Base-by-base conservation (phyloP, 53 echinoderm and acorn worm genomes). In the Arbacia lixula region DNA sequence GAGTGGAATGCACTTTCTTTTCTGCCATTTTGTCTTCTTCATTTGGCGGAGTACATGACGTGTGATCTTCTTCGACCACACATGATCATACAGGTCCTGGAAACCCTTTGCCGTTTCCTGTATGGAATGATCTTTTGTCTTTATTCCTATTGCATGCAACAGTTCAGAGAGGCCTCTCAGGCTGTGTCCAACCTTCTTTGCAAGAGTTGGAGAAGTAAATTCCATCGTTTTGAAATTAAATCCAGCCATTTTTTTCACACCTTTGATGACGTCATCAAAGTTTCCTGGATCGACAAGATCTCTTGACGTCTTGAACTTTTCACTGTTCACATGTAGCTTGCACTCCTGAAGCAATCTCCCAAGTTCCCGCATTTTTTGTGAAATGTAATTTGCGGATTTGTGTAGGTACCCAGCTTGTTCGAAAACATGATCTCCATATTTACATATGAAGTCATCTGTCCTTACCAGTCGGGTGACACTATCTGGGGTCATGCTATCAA, bases 151-250 rank as follows among this genome's bases (percentile, higher is more conserved):
- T 3, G 57, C 61, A 40, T 58, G 24, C 25, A 72, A 36, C 21
- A 85, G 27, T 36, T 72, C 72, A 25, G 85, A 37, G 54, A 85
- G 27, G 41, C 39, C 57, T 19, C 24, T 40, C 25, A 85, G 72
- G 20, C 73, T 38, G 39, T 85, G 85, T 27, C 85, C 73, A 57
- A 85, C 58, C 37, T 85, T 85, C 29, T 38, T 31, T 57, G 73
- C 85, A 40, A 83, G 83, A 41, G 83, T 42, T 5, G 83, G 83
- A 37, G 41, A 22, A 14, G 25, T 33, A 61, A 85, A 85, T 8
- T 72, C 73, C 39, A 56, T 71, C 17, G 72, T 85, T 6, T 54
- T 36, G 12, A 32, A 68, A 84, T 68, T 54, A 31, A 36, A 84
- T 31, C 71, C 71, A 69, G 36, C 31, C 2, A 33, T 22, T 11